phyloP scores from a whole-genome alignment of 2,113 vertebrate species.

The Heterotilapia buettikoferi region DNA sequence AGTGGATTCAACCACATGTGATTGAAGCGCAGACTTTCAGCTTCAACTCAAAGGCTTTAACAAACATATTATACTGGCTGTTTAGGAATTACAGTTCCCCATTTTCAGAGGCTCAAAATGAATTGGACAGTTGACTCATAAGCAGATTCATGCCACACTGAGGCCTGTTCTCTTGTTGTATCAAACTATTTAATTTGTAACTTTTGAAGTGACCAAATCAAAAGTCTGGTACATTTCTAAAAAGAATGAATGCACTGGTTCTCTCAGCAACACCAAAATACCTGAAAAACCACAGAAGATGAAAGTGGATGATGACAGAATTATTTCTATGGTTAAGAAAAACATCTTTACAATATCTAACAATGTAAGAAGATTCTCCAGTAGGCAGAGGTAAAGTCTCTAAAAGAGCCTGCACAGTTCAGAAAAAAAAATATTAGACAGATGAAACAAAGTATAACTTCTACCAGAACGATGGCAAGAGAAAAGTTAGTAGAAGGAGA shows the following conservation, averaged over 20 bases:
- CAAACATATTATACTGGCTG: neutral
- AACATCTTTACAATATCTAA: neutral
- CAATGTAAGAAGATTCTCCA: rapidly evolving
- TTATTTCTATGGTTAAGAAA: neutral
- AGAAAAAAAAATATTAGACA: neutral
- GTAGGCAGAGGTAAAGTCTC: neutral
- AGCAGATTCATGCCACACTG: neutral
- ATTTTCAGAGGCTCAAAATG: neutral
- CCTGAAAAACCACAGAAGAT: neutral
- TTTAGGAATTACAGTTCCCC: neutral
- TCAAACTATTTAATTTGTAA: neutral
- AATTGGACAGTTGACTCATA: neutral
- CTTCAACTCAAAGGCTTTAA: neutral
- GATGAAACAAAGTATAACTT: neutral
- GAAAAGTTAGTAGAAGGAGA: neutral
- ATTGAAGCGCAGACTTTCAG: neutral
- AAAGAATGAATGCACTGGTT: neutral
- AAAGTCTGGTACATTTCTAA: neutral
- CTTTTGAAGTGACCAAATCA: neutral
- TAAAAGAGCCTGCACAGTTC: neutral
- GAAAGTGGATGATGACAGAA: neutral
- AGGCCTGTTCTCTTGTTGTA: neutral
- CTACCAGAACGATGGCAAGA: neutral
- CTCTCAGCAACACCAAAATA: neutral
- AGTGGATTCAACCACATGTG: neutral